Conservation (phyloP, 2,888 invertebrate genomes). For the Eutolmus rufibarbis region DNA sequence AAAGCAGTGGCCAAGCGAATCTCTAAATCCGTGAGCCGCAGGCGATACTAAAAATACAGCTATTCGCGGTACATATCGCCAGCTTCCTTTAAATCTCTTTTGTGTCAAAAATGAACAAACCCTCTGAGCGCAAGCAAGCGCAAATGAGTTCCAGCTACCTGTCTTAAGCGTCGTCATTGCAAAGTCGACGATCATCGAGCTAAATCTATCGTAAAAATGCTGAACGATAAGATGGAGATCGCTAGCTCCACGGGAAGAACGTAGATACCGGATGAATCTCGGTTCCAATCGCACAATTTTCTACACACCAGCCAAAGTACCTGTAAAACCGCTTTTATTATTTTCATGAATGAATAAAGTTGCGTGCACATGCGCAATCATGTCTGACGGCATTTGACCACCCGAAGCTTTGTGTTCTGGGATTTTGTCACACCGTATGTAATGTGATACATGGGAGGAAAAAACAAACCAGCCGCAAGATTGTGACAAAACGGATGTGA, state of each 20-base stretch:
- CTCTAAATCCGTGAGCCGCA: neutral
- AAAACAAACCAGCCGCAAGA: neutral
- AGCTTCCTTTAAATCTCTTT: neutral
- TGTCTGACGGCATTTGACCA: conserved; percentile 2
- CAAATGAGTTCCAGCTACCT: conserved; percentile 15
- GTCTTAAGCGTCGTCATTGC: neutral
- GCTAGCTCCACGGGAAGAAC: neutral
- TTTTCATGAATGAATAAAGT: conserved; percentile 39
- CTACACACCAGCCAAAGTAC: conserved; percentile 2
- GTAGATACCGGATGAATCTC: conserved; percentile 13
- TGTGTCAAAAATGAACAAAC: neutral
- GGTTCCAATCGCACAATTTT: conserved; percentile 2
- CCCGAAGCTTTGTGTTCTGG: neutral
- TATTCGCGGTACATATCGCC: conserved; percentile 2
- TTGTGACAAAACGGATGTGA: conserved; percentile 27
- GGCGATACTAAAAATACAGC: conserved; percentile 23
- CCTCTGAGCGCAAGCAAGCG: neutral
- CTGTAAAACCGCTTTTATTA: conserved; percentile 22
- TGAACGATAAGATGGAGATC: neutral
- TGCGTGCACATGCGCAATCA: conserved; percentile 38
- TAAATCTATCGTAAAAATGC: neutral
- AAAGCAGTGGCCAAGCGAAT: neutral
- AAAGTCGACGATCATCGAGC: neutral
- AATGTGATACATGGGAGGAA: neutral
- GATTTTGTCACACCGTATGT: neutral